phyloP scores from a whole-genome alignment of 2,888 invertebrate genomes.

The Cephus sareptanus region DNA sequence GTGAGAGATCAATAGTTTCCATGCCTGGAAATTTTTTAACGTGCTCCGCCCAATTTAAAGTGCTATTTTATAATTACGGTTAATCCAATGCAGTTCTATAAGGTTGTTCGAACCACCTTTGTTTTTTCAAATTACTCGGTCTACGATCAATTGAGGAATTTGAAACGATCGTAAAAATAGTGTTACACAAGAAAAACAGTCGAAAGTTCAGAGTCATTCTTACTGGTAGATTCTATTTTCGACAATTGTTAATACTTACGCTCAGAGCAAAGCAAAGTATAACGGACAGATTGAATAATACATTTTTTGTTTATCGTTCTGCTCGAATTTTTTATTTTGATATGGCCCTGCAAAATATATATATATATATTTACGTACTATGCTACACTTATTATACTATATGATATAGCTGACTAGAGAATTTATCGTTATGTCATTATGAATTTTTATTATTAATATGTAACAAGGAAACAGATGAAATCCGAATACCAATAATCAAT shows the following conservation, averaged over 20 bases:
- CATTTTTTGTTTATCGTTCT: neutral
- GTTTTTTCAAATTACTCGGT: neutral
- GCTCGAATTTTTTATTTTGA: neutral
- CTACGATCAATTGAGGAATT: neutral
- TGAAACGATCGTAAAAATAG: neutral
- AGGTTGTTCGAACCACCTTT: neutral
- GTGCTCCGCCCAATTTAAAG: neutral
- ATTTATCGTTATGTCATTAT: neutral
- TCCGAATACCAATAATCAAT: neutral
- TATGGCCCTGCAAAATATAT: neutral
- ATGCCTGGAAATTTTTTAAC: constrained; percentile 6
- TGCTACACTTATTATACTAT: neutral
- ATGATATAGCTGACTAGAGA: neutral
- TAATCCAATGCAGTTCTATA: neutral
- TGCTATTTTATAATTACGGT: neutral
- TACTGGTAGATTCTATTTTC: neutral
- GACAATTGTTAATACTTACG: neutral
- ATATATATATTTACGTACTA: neutral
- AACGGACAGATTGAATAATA: neutral
- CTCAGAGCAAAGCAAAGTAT: neutral
- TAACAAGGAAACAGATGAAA: neutral
- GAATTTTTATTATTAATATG: neutral
- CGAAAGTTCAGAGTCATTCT: neutral
- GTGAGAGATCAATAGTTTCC: constrained; percentile 22
- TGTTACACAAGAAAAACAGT: neutral